Evolutionary conservation across 1,140 invertebrate genomes (phyloP), one percentile per base, ranked within the genome.

Genomic region (Acromyrmex charruanus): DNA sequence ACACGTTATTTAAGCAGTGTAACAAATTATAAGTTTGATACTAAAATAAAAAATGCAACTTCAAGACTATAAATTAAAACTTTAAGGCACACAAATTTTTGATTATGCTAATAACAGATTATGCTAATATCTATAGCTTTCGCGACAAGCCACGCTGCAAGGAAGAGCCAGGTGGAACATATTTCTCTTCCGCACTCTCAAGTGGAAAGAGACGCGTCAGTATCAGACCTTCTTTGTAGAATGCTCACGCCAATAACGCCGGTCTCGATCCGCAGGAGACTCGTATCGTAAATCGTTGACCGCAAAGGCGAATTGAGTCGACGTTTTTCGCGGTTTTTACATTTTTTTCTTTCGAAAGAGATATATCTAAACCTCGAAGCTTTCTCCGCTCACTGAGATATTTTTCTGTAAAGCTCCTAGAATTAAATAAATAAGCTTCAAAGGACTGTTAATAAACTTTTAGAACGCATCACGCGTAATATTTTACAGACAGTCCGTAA

Each of bases 101-200:
- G 10, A 89, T 90, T 89, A 89, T 90, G 88, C 77, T 89, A 89
- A 89, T 80, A 59, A 16, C 39, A 82, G 69, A 89, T 89, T 89
- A 89, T 89, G 84, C 84, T 89, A 89, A 89, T 80, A 63, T 49
- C 58, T 81, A 35, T 35, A 89, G 14, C 82, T 74, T 39, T 74
- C n/a, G 58, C 68, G 79, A 51, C 55, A 82, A 82, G 39, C 21
- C 39, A 58, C 71, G 66, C 69, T 81, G 88, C 31, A 68, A 89
- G 51, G 81, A 89, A 86, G 75, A 59, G 25, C 63, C 88, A 55
- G 55, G 28, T 63, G 25, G 69, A 44, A 18, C 71, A 82, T 87
- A 87, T 90, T 87, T 90, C 71, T 90, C 88, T 87, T 72, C 77
- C 66, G 58, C 28, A 65, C 71, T 53, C 61, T 87, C 58, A 49